These are phyloP conservation scores for Parus major DNA, from an alignment of 2,113 vertebrate species.

Conservation along the genomic window DNA sequence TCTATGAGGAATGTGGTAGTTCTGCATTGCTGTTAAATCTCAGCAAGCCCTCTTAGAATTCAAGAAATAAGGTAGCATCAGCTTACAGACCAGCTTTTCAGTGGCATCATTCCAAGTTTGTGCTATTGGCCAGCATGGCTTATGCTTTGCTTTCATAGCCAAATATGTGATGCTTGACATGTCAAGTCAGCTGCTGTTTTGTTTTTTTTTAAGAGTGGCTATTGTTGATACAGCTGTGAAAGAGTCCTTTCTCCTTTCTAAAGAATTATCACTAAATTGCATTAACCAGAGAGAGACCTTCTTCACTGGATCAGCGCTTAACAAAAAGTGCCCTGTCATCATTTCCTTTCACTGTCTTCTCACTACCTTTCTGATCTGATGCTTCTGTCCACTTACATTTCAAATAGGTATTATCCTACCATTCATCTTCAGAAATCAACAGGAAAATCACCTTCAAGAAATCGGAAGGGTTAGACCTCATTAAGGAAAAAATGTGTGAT, in stretches of 20 bases:
- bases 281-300: constrained; percentile 42
- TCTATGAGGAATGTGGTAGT: constrained; percentile 34
- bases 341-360: constrained; percentile 6
- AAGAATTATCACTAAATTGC: constrained; percentile 50
- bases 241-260: constrained; percentile 23
- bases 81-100: constrained; percentile 47
- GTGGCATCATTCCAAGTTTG: constrained; percentile 36
- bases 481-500: not conserved
- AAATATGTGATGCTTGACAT: constrained; percentile 72
- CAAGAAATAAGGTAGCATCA: constrained; percentile 54
- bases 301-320: not conserved
- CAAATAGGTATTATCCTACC: not conserved
- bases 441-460: not conserved
- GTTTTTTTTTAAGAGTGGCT: not conserved
- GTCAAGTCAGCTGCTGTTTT: constrained; percentile 71
- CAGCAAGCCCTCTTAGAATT: constrained; percentile 44
- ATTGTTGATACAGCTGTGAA: constrained; percentile 77
- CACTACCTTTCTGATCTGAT: not conserved
- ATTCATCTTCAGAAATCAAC: not conserved
- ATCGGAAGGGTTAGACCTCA: not conserved
- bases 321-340: not conserved
- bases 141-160: constrained; percentile 53
- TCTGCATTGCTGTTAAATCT: constrained; percentile 50
- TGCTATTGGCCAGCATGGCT: constrained; percentile 42
- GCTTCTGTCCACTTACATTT: not conserved